Percentiles rank a stretch among this genome's conserved stretches.
phyloP scores from a whole-genome alignment of 2,113 vertebrate species.

The Picathartes gymnocephalus region DNA sequence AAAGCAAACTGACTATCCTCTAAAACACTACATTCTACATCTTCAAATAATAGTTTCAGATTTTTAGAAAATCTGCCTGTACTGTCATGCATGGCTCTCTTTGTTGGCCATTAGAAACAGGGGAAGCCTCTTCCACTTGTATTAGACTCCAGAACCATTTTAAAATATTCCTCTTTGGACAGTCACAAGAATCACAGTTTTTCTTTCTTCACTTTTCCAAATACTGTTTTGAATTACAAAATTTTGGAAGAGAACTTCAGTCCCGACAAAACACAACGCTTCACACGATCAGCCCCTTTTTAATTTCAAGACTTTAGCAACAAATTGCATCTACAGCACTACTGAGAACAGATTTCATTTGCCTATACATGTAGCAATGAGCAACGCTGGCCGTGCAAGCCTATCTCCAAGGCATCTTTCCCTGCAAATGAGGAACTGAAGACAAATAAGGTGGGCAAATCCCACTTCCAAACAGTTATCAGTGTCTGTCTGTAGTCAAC shows the following conservation, averaged over 20 bases:
- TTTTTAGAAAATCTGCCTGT: neutral
- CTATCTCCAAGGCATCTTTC: neutral
- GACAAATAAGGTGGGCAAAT: neutral
- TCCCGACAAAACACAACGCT: neutral
- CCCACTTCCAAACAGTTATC: neutral
- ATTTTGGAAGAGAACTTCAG: neutral
- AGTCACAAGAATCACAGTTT: neutral
- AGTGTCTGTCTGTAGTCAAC: neutral
- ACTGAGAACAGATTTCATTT: neutral
- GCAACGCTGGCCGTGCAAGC: accelerated
- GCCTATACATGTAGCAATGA: neutral
- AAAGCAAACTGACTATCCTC: neutral
- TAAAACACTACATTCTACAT: neutral
- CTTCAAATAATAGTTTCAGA: neutral
- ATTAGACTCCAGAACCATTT: neutral
- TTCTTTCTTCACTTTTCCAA: neutral
- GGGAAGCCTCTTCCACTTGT: neutral
- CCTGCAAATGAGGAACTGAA: neutral
- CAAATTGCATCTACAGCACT: neutral
- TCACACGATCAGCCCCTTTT: neutral
- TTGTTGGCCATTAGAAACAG: neutral
- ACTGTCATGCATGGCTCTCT: neutral
- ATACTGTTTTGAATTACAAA: neutral
- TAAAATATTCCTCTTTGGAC: neutral
- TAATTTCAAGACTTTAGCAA: neutral